A percentile compares a stretch with the other conserved stretches of the same genome.
phyloP scores from a whole-genome alignment of 2,113 vertebrate species.

The Artemisiospiza belli region DNA sequence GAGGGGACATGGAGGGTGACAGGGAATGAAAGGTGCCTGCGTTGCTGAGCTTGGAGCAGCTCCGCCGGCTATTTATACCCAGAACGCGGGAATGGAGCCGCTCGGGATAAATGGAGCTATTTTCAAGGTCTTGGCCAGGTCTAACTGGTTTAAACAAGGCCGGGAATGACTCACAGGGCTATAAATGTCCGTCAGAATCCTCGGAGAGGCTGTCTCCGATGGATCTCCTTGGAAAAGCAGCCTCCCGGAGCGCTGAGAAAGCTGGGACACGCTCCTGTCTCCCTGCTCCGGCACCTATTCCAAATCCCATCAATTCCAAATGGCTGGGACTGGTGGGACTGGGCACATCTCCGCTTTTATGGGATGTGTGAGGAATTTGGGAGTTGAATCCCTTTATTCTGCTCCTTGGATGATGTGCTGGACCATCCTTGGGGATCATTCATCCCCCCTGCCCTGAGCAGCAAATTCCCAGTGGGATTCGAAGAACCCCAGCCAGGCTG shows the following conservation, averaged over 20 bases:
- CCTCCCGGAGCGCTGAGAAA: not conserved
- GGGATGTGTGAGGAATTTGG: not conserved
- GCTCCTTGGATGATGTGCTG: not conserved
- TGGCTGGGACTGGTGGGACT: rapidly evolving
- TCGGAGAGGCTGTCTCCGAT: not conserved
- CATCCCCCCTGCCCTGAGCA: not conserved
- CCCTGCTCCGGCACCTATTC: not conserved
- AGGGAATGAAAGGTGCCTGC: not conserved
- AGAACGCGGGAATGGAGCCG: not conserved
- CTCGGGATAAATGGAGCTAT: slow-evolving; percentile 63
- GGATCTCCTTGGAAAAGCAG: not conserved
- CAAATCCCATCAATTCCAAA: rapidly evolving
- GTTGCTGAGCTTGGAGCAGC: not conserved
- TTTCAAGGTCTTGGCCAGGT: slow-evolving; percentile 71
- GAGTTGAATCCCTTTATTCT: not conserved
- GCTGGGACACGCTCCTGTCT: rapidly evolving
- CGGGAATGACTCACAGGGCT: slow-evolving; percentile 61
- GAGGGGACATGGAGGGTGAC: rapidly evolving
- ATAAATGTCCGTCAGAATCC: slow-evolving; percentile 51
- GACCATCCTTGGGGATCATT: not conserved
- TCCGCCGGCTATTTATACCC: slow-evolving; percentile 54
- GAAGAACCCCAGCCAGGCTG: not conserved
- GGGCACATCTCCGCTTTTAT: rapidly evolving
- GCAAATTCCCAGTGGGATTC: not conserved
- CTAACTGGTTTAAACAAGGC: slow-evolving; percentile 64